These are phyloP conservation scores for Coboldia fuscipes DNA, from an alignment of 1,140 invertebrate species.

Conservation along the genomic window DNA sequence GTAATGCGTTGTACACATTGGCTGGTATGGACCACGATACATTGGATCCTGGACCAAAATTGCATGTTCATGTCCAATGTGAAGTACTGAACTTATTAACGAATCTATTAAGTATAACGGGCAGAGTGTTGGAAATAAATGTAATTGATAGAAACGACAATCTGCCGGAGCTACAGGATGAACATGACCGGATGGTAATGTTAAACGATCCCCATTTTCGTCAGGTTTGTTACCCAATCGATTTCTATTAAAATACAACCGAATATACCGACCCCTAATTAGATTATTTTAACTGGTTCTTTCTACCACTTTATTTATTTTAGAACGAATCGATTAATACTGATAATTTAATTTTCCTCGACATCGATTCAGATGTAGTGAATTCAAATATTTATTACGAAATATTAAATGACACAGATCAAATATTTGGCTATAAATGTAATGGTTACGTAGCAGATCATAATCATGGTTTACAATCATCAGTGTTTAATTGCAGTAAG, in stretches of 20 bases:
- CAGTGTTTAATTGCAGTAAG: constrained; percentile 19
- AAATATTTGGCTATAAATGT: constrained; percentile 11
- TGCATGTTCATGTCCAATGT: neutral
- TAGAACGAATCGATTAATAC: neutral
- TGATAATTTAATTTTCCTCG: constrained; percentile 16
- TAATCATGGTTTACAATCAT: constrained; percentile 12
- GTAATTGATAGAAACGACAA: neutral
- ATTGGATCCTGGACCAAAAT: neutral
- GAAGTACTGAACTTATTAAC: neutral
- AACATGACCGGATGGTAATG: neutral
- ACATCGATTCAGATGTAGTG: constrained; percentile 15
- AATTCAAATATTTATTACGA: constrained; percentile 13
- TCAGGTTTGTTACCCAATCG: neutral
- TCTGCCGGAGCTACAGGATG: neutral
- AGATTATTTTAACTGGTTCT: neutral
- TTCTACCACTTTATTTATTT: neutral
- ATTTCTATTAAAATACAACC: neutral
- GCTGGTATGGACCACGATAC: neutral
- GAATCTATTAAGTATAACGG: neutral
- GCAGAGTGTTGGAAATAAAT: neutral
- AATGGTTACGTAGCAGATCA: constrained; percentile 19
- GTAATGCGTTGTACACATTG: neutral
- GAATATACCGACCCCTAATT: neutral
- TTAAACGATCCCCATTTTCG: neutral
- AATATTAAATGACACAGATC: constrained; percentile 12